Evolutionary conservation across 2,797 vertebrate genomes (phyloP).

Genomic region (Phalanger gymnotis): DNA sequence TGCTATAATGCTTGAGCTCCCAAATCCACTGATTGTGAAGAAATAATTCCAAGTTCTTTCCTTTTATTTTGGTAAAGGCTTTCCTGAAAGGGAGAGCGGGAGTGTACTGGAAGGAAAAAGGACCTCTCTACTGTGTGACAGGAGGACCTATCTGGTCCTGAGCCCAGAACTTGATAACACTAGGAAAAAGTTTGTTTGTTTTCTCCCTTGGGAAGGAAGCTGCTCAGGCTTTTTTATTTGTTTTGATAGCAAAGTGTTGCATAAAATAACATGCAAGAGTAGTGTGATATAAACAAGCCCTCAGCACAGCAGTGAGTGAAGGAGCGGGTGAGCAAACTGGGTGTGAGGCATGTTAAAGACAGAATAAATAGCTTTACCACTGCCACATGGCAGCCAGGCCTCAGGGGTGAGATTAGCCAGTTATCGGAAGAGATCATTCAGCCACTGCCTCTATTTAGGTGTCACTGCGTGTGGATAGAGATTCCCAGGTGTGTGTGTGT

Average conservation of each 20-base stretch:
- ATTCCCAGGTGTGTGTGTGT: background rate
- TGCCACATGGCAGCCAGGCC: background rate
- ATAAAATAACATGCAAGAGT: constrained; percentile 68
- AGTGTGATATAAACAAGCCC: constrained; percentile 60
- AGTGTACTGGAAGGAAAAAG: background rate
- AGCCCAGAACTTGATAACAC: constrained; percentile 4
- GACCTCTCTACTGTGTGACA: background rate
- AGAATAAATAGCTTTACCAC: background rate
- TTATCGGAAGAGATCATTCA: background rate
- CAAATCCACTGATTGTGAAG: background rate
- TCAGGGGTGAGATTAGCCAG: background rate
- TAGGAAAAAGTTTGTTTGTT: constrained; percentile 18
- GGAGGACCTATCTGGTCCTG: background rate
- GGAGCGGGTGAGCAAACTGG: background rate
- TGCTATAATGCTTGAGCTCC: background rate
- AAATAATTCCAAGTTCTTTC: background rate
- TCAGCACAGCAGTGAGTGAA: background rate
- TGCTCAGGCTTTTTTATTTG: constrained; percentile 56
- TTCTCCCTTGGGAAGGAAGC: constrained; percentile 38
- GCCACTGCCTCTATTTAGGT: background rate
- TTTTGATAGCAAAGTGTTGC: constrained; percentile 63
- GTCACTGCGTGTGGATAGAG: background rate
- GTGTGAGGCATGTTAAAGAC: background rate
- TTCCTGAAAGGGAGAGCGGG: background rate
- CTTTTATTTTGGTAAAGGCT: background rate